A percentile compares a stretch with the other conserved stretches of the same genome.
These are phyloP conservation scores for Perognathus longimembris DNA, from an alignment of 2,113 vertebrate species.

Conservation along the genomic window DNA sequence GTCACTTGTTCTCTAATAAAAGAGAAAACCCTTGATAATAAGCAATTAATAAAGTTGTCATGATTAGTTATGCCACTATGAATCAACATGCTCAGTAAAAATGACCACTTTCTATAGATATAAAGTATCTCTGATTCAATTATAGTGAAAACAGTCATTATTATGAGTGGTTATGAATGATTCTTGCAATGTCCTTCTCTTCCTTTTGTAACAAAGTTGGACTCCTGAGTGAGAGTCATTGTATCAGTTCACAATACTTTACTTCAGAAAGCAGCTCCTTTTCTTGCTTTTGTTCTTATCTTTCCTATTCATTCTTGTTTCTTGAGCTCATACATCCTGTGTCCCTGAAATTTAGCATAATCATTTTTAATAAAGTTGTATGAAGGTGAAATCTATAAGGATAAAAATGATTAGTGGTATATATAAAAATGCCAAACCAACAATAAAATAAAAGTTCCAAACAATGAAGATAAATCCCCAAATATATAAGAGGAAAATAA, in stretches of 20 bases:
- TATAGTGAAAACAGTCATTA: conserved; percentile 57
- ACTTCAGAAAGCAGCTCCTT: neutral
- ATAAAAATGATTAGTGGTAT: neutral
- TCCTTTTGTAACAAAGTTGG: conserved; percentile 16
- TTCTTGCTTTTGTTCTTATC: neutral
- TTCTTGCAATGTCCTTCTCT: conserved; percentile 6
- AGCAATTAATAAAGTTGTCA: conserved; percentile 90
- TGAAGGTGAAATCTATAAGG: neutral
- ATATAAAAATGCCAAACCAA: neutral
- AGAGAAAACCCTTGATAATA: conserved; percentile 89
- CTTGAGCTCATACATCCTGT: neutral
- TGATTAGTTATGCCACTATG: conserved; percentile 88
- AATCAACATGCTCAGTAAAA: conserved; percentile 85
- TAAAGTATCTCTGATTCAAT: conserved; percentile 71
- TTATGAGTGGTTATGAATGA: neutral
- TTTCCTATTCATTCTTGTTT: neutral
- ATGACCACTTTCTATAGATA: conserved; percentile 78
- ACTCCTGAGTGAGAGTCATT: neutral
- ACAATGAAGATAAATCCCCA: neutral
- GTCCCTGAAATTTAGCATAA: neutral
- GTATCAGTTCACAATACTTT: neutral
- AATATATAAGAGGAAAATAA: neutral
- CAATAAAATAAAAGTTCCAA: neutral
- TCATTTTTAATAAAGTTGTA: neutral
- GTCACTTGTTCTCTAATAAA: conserved; percentile 90